A percentile compares a stretch with the other conserved stretches of the same genome.
phyloP scores from a whole-genome alignment of 1,140 invertebrate genomes.

The Temnothorax curvispinosus region DNA sequence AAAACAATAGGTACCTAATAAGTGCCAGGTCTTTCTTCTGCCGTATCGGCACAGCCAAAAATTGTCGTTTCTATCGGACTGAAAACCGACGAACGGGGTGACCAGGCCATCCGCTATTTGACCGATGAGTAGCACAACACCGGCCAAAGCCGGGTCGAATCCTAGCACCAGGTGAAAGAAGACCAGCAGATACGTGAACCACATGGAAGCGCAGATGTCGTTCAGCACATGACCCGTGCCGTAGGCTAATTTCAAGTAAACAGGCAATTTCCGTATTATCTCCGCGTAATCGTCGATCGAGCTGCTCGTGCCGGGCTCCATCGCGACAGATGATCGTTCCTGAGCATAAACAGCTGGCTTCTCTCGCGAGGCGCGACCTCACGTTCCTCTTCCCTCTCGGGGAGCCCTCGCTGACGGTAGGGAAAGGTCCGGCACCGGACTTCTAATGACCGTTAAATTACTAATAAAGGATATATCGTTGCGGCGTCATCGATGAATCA shows the following conservation, averaged over 20 bases:
- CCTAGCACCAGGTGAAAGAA: constrained; percentile 95
- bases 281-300: constrained; percentile 63
- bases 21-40: constrained; percentile 96
- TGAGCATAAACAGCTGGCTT: neutral
- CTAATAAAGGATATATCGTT: neutral
- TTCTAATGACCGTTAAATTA: neutral
- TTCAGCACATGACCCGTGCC: constrained; percentile 93
- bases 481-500: neutral
- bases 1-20: constrained; percentile 90
- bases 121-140: constrained; percentile 93
- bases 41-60: constrained; percentile 91
- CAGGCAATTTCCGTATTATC: constrained; percentile 63
- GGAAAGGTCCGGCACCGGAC: neutral
- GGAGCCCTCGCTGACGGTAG: neutral
- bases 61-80: constrained; percentile 92
- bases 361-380: neutral
- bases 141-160: constrained; percentile 91
- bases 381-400: neutral
- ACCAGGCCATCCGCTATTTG: constrained; percentile 96
- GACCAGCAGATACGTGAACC: constrained; percentile 98
- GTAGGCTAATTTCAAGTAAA: constrained; percentile 77
- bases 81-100: constrained; percentile 95
- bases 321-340: constrained; percentile 10
- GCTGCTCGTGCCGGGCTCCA: constrained; percentile 55
- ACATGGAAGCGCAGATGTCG: constrained; percentile 98